Base-by-base conservation (phyloP, 2,888 invertebrate genomes). In the Spialia ferax region DNA sequence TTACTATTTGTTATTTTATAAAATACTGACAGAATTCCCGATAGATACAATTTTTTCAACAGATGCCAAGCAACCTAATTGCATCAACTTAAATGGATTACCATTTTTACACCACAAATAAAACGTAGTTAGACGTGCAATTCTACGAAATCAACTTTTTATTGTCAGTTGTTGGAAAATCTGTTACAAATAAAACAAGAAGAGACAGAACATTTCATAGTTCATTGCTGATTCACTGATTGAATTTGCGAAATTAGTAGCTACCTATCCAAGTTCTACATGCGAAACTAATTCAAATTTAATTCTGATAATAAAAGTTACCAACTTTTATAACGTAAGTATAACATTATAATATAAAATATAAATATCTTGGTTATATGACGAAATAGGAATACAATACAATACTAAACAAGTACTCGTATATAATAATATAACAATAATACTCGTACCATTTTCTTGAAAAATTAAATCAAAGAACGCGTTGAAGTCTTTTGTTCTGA, bases 71-170 rank as follows among this genome's bases (percentile, higher is more conserved):
- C 15, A 45, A 42, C 26, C 42, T 15, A 13, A 32, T 63, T 63
- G 55, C 63, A 54, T 42, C 63, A 63, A 26, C 3, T 45, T 38
- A 63, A 54, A 15, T 38, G 55, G 63, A 63, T 55, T 63, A 63
- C 42, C 29, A 20, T 63, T 63, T 63, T 52, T 23, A 15, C 62
- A 38, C 18, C 23, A 42, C 54, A 29, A 45, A 55, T 45, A 60
- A 45, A 57, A 38, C 23, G 11, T 15, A 15, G 59, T 3, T 8
- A 63, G 45, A 63, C 63, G 42, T 63, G 26, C 18, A 15, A 42
- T 18, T 26, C 56, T 63, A 63, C 29, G 55, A 63, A 63, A 63
- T 42, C 23, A 20, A 23, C n/a, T 29, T 56, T 63, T 56, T 56
- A 29, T 35, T 35, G 13, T 13, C 29, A 18, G 6, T 42, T 26